Evolutionary conservation across 2,797 vertebrate species (phyloP).

Genomic region (Merluccius polli): DNA sequence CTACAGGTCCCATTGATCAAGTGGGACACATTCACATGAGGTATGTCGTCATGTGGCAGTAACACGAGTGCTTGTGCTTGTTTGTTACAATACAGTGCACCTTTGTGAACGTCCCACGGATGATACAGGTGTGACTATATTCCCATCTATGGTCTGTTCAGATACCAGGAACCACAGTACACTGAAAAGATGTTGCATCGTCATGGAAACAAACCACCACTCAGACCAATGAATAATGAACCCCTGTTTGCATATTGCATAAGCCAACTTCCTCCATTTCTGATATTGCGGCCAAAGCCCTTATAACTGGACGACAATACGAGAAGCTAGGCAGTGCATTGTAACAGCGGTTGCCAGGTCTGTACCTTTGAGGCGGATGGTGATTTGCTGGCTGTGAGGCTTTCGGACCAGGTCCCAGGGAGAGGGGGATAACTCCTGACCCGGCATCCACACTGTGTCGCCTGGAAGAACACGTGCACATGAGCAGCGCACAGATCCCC

Average conservation of each 20-base stretch:
- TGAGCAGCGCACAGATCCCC: not conserved
- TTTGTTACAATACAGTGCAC: not conserved
- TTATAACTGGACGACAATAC: not conserved
- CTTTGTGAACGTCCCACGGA: not conserved
- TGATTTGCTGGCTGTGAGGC: constrained; percentile 78
- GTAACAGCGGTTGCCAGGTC: constrained; percentile 8
- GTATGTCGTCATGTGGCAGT: too few relatives aligned
- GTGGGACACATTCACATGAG: too few relatives aligned
- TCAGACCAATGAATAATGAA: not conserved
- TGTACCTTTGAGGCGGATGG: constrained; percentile 73
- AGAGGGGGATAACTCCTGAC: constrained; percentile 76
- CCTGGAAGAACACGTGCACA: constrained; percentile 63
- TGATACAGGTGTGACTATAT: not conserved
- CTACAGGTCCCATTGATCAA: too few relatives aligned
- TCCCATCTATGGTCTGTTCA: not conserved
- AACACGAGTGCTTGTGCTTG: too few relatives aligned
- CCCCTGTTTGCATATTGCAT: too few relatives aligned
- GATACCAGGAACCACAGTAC: not conserved
- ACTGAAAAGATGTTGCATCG: not conserved
- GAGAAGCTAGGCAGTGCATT: not conserved
- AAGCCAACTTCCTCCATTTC: not conserved
- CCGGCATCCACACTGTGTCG: constrained; percentile 77
- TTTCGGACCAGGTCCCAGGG: constrained; percentile 90
- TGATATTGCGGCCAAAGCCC: not conserved
- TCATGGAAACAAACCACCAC: not conserved